Conservation (phyloP, 2,888 invertebrate species). For the Pandemis heparana region DNA sequence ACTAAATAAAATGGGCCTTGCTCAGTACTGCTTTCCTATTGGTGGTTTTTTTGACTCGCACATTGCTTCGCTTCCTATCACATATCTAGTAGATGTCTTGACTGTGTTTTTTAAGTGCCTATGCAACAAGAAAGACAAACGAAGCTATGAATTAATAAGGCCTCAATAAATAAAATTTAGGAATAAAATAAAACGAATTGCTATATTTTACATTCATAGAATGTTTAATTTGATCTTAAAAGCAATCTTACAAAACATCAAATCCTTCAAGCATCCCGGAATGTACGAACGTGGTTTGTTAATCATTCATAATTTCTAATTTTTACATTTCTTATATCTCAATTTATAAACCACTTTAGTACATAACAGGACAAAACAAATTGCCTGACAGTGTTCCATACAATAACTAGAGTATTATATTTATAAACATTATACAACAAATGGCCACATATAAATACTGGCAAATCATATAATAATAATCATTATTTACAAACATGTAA, state of each 20-base stretch:
- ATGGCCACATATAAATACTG: constrained; percentile 77
- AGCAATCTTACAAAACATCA: constrained; percentile 73
- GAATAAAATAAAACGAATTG: constrained; percentile 60
- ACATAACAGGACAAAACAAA: constrained; percentile 30
- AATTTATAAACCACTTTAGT: constrained; percentile 29
- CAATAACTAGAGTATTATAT: constrained; percentile 35
- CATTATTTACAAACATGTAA: constrained; percentile 70
- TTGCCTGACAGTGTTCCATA: constrained; percentile 31
- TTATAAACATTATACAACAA: constrained; percentile 55
- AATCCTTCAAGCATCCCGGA: constrained; percentile 47
- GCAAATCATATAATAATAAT: constrained; percentile 52
- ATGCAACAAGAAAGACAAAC: not conserved
- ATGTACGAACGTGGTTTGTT: constrained; percentile 44
- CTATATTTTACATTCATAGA: constrained; percentile 74
- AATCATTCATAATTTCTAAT: constrained; percentile 22
- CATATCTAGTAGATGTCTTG: too few relatives aligned
- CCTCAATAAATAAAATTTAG: not conserved
- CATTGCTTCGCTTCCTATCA: too few relatives aligned
- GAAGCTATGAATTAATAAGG: too few relatives aligned
- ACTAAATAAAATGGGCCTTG: too few relatives aligned
- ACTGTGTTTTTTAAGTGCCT: too few relatives aligned
- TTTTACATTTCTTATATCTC: constrained; percentile 34
- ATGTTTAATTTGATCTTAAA: constrained; percentile 76
- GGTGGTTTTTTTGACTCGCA: too few relatives aligned
- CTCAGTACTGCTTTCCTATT: too few relatives aligned